phyloP scores from a whole-genome alignment of 2,113 vertebrate species.

The Daubentonia madagascariensis region DNA sequence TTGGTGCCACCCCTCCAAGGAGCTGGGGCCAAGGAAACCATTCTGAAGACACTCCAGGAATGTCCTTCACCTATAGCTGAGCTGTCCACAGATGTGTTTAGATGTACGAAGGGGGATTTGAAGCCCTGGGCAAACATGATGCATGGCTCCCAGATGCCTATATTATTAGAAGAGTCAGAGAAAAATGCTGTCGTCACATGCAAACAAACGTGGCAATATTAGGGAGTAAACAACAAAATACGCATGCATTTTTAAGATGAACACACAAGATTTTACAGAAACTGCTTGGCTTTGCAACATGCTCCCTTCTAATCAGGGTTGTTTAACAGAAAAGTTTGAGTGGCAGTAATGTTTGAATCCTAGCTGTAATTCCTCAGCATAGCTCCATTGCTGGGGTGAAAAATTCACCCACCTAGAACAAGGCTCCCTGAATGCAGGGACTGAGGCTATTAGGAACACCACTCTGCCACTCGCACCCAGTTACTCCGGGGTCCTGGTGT shows the following conservation, averaged over 20 bases:
- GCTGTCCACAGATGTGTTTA: not conserved
- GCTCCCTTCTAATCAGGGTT: too few relatives aligned
- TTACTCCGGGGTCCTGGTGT: too few relatives aligned
- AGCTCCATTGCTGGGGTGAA: not conserved
- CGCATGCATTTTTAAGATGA: not conserved
- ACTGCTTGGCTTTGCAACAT: not conserved
- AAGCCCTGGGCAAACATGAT: conserved; percentile 36
- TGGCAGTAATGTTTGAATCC: not conserved
- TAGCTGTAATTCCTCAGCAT: not conserved
- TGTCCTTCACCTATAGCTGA: not conserved
- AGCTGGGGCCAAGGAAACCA: not conserved
- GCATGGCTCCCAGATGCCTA: conserved; percentile 14
- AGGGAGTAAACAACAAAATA: not conserved
- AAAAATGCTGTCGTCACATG: conserved; percentile 44
- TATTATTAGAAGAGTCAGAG: conserved; percentile 47
- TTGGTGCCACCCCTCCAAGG: not conserved
- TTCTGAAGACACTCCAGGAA: not conserved
- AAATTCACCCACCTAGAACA: not conserved
- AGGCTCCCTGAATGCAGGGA: not conserved
- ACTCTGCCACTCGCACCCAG: not conserved
- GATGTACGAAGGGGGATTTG: not conserved
- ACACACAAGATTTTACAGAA: not conserved
- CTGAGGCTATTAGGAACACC: not conserved
- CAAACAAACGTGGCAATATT: conserved; percentile 49
- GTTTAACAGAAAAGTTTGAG: not conserved